Base-by-base conservation (phyloP, 2,888 invertebrate genomes). In the Netelia virgata region DNA sequence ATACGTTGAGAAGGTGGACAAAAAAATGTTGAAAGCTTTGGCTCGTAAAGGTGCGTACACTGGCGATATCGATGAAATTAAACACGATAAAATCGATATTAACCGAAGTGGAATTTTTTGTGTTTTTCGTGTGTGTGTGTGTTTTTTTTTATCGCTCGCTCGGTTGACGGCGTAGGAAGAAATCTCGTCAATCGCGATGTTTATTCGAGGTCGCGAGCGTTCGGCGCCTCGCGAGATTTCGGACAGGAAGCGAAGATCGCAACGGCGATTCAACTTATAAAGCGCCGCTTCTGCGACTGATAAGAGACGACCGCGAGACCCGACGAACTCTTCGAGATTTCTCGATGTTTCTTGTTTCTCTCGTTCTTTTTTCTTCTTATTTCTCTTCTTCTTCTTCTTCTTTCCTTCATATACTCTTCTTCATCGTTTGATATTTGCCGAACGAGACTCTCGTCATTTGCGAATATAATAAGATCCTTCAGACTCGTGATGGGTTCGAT, bases 21-120 rank as follows among this genome's bases (percentile, higher is more conserved):
- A 47, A 66, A 68, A 66, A 41, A 9, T 47, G 79, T 53, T 80
- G 76, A 81, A 84, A 84, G 80, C 80, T 18, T 80, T 76, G 76
- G 10, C 50, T 53, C 70, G 79, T 84, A 84, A 81, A 68, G 47
- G 11, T 43, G 8, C 20, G 43, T 41, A 47, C 47, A 3, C 14
- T 14, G 47, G 14, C 14, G 47, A 23, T 66, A 53, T 70, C 28
- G 64, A 66, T 59, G 53, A 84, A 76, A 76, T 75, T 28, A 55
- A 23, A 70, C 69, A 75, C 63, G 82, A 76, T 82, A 59, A 18
- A 64, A 23, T 47, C 10, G 59, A 23, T 72, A 18, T 55, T 55
- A 57, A 82, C 43, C 47, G 70, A 75, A 76, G 55, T 64, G 76
- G 72, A 80, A 68, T 72, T 72, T 61, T 47, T 72, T 18, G n/a